Evolutionary conservation across 1,140 invertebrate species (phyloP), one percentile per base, ranked within the genome.

Genomic region (Drosophila neocordata): DNA sequence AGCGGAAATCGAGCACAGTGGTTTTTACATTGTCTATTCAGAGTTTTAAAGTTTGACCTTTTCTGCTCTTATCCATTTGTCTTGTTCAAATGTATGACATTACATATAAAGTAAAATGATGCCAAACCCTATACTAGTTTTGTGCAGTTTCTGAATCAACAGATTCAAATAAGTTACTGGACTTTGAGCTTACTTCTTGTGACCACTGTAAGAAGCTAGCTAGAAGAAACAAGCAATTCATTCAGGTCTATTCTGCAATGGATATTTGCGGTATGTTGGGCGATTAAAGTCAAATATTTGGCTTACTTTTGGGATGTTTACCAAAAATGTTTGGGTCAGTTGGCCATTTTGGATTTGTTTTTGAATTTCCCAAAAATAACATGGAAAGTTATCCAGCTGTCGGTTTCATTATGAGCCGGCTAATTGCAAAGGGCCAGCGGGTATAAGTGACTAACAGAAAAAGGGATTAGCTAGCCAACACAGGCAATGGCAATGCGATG

Each of bases 231-330:
- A 75, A 68, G 67, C 65, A 78, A 79, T 64, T 63, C 59, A 63
- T 69, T 41, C 62, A 82, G 68, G 61, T 75, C 56, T 20, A 9
- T 24, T 31, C 6, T 77, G 68, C 58, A 64, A 65, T 53, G 53
- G 57, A 56, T 31, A 59, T 48, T 48, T 48, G 41, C 41, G 41
- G 41, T 44, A 13, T 44, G 41, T 18, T 44, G 41, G 41, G 56
- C 67, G 80, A 83, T 79, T 78, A 76, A 83, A 79, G 71, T 53
- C 64, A 83, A 83, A 84, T 84, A 83, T 83, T 83, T 83, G 52
- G 68, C 65, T 73, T 69, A 24, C 20, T 48, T 48, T 20, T 48
- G 41, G 15, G 55, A 55, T 72, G 71, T 66, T 59, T 53, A 60
- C 62, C 64, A 79, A 73, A 44, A 4, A 31, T 31, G 4, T 31